Percentiles rank a stretch among this genome's conserved stretches.
These are phyloP conservation scores for Leptinotarsa haldemani DNA, from an alignment of 2,888 invertebrate species.

Conservation along the genomic window DNA sequence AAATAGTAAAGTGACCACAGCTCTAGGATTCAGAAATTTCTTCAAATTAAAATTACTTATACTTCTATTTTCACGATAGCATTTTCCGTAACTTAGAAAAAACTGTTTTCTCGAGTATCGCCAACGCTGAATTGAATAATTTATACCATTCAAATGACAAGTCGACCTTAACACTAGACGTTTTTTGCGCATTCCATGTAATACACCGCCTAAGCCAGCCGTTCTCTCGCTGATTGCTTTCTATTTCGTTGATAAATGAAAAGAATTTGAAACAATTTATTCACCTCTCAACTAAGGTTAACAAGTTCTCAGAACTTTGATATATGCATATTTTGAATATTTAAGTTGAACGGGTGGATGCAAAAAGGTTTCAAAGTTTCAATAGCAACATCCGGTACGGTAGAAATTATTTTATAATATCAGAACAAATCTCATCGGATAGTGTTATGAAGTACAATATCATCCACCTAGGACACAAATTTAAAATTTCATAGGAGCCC, in stretches of 20 bases:
- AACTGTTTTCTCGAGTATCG: background rate
- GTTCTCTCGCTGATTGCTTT: conserved; percentile 24
- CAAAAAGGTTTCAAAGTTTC: conserved; percentile 14
- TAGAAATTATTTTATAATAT: background rate
- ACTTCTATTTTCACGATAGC: too few species aligned
- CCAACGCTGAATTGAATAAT: conserved; percentile 8
- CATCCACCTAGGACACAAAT: background rate
- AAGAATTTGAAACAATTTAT: conserved; percentile 8
- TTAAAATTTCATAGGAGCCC: background rate
- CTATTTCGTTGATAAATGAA: conserved; percentile 15
- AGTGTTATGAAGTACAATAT: background rate
- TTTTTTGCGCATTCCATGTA: conserved; percentile 23
- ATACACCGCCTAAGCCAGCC: background rate
- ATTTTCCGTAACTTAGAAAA: background rate
- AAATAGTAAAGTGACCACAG: too few species aligned
- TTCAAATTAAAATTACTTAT: too few species aligned
- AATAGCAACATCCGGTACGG: background rate
- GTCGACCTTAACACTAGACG: conserved; percentile 26
- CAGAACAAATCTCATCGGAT: background rate
- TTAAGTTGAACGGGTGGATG: conserved; percentile 21
- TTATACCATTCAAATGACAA: conserved; percentile 21
- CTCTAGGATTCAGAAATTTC: too few species aligned
- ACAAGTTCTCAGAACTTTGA: conserved; percentile 15
- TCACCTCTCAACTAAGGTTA: conserved; percentile 19
- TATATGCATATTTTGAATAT: conserved; percentile 13